Base-by-base conservation (phyloP, 2,888 invertebrate species). In the Thysanoteuthis rhombus region DNA sequence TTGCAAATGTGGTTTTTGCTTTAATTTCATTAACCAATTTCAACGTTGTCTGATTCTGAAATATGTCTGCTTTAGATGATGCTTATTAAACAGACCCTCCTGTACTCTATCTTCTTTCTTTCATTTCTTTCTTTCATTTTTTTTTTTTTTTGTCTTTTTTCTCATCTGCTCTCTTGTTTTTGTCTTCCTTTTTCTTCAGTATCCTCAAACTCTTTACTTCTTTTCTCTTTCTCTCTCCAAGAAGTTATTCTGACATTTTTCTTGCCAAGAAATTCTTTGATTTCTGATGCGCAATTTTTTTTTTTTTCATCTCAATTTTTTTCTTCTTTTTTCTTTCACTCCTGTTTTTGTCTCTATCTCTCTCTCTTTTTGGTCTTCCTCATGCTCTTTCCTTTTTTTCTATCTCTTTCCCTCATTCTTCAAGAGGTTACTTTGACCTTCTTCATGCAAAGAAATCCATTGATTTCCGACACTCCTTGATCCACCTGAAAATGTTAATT, bases 21-120 rank as follows among this genome's bases (percentile, higher is more conserved):
- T 75, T 75, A 75, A 75, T 75, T 75, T 75, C 75, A 75, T 75
- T 75, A 75, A n/a, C n/a, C 75, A 75, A 75, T 75, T 75, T 75
- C n/a, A 75, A 3, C 36, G n/a, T 75, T 75, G 75, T 75, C n/a
- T 75, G 75, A 75, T 32, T 10, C n/a, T 75, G 32, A 75, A 75
- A n/a, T 75, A n/a, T 75, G 75, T 75, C n/a, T 75, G n/a, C n/a
- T n/a, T 75, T 19, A 12, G 12, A 5, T 75, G 58, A 58, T 58
- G 75, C 10, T 10, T n/a, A n/a, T 75, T 75, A 12, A 75, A 12
- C 75, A 75, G n/a, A 75, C 16, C 16, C 75, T n/a, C 16, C 16
- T 25, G n/a, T 5, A 3, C 0, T n/a, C n/a, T 75, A 12, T 8
- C 10, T 75, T n/a, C n/a, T 10, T 1, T 28, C 28, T 75, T n/a